phyloP scores from a whole-genome alignment of 2,797 vertebrate genomes.

The Melanotaenia nigrans region DNA sequence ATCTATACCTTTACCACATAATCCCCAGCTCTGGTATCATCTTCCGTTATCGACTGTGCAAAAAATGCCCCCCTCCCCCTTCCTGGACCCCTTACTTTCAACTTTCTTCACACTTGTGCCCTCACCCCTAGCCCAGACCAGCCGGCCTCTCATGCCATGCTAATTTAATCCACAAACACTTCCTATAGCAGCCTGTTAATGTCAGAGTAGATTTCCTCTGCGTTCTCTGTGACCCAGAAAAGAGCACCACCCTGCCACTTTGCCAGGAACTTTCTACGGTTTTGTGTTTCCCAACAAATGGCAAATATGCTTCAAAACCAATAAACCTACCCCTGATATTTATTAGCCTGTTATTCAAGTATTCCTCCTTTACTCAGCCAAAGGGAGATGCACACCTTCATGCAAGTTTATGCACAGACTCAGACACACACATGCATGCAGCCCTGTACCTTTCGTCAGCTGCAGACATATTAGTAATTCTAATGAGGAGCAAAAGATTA shows the following conservation, averaged over 20 bases:
- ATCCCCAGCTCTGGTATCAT: constrained; percentile 45
- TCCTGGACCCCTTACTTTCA: constrained; percentile 23
- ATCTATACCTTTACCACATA: constrained; percentile 31
- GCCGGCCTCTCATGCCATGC: constrained; percentile 71
- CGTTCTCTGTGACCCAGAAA: constrained; percentile 81
- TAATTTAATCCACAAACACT: constrained; percentile 88
- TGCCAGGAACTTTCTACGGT: constrained; percentile 83
- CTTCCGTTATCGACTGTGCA: constrained; percentile 29
- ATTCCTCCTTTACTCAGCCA: constrained; percentile 73
- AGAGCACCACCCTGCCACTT: constrained; percentile 84
- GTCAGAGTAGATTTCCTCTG: constrained; percentile 86
- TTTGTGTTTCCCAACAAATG: constrained; percentile 85
- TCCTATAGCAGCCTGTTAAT: constrained; percentile 88
- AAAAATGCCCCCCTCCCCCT: constrained; percentile 1
- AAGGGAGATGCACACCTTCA: constrained; percentile 52
- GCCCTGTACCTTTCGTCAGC: constrained; percentile 65
- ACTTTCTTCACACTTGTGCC: constrained; percentile 48
- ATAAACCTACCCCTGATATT: constrained; percentile 85
- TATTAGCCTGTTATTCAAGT: constrained; percentile 84
- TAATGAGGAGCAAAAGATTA: constrained; percentile 84
- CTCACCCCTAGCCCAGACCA: constrained; percentile 45
- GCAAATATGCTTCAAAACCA: constrained; percentile 86
- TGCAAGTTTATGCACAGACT: constrained; percentile 39
- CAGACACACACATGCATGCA: constrained; percentile 30
- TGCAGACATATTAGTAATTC: constrained; percentile 82